phyloP scores from a whole-genome alignment of 2,888 invertebrate species.

The Lycia hirtaria region DNA sequence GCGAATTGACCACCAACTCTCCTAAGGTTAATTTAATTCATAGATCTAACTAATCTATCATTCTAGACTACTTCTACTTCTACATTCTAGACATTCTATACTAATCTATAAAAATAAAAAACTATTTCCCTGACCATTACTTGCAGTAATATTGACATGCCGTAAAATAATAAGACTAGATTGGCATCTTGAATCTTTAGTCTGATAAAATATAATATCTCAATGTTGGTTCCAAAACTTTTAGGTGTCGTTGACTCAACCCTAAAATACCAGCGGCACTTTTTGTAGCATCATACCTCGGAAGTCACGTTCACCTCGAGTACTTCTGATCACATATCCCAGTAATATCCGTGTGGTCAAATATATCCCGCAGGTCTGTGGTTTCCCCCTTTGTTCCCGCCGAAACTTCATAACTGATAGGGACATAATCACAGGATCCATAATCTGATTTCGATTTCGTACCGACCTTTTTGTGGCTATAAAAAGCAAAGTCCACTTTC shows the following conservation, averaged over 20 bases:
- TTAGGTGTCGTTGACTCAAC: slow-evolving; percentile 15
- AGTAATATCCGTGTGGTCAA: slow-evolving; percentile 64
- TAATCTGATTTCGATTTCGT: slow-evolving; percentile 79
- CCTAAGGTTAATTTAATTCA: no score
- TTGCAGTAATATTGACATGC: no score
- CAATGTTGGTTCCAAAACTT: not conserved
- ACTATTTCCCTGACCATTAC: no score
- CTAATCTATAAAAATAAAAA: no score
- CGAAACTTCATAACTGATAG: slow-evolving; percentile 74
- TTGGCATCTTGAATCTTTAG: no score
- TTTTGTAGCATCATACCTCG: slow-evolving; percentile 48
- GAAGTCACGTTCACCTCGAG: slow-evolving; percentile 67
- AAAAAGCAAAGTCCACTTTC: slow-evolving; percentile 69
- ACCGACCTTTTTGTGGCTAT: slow-evolving; percentile 71
- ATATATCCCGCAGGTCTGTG: slow-evolving; percentile 52
- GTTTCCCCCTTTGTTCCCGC: slow-evolving; percentile 61
- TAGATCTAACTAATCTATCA: no score
- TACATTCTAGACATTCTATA: no score
- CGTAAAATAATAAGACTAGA: no score
- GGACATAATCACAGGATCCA: slow-evolving; percentile 67
- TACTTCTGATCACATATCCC: slow-evolving; percentile 54
- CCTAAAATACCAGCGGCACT: slow-evolving; percentile 45
- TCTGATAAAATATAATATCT: no score
- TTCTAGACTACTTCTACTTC: no score
- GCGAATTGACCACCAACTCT: no score